Conservation (phyloP, 2,113 vertebrate genomes). For the Tichodroma muraria region DNA sequence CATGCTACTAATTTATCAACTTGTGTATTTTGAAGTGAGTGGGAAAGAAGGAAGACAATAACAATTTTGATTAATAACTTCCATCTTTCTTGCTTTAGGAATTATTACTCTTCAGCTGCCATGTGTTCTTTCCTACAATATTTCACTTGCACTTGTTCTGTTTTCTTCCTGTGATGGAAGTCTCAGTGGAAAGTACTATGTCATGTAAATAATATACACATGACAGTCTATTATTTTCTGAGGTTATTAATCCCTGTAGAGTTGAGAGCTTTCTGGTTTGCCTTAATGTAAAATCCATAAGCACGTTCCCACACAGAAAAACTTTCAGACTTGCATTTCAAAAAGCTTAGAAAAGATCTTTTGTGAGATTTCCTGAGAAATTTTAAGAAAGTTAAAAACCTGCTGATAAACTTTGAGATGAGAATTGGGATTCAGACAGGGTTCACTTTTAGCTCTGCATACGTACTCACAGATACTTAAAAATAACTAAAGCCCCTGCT, state of each 20-base stretch:
- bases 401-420: not conserved
- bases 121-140: constrained; percentile 43
- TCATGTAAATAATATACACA: constrained; percentile 61
- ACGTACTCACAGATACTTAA: not conserved
- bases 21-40: not conserved
- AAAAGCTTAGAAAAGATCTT: not conserved
- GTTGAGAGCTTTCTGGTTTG: constrained; percentile 48
- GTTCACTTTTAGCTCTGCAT: not conserved
- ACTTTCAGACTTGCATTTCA: not conserved
- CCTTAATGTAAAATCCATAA: constrained; percentile 67
- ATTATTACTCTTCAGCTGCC: constrained; percentile 46
- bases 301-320: constrained; percentile 9
- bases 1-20: constrained; percentile 41
- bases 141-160: constrained; percentile 65
- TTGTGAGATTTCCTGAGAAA: not conserved
- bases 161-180: constrained; percentile 56
- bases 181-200: constrained; percentile 58
- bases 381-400: not conserved
- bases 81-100: constrained; percentile 50
- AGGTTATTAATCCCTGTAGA: constrained; percentile 54
- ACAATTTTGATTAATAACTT: constrained; percentile 45
- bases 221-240: constrained; percentile 59
- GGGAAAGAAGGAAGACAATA: constrained; percentile 29
- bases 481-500: not conserved
- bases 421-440: not conserved